phyloP scores from a whole-genome alignment of 2,797 vertebrate species.

The Chelon auratus region DNA sequence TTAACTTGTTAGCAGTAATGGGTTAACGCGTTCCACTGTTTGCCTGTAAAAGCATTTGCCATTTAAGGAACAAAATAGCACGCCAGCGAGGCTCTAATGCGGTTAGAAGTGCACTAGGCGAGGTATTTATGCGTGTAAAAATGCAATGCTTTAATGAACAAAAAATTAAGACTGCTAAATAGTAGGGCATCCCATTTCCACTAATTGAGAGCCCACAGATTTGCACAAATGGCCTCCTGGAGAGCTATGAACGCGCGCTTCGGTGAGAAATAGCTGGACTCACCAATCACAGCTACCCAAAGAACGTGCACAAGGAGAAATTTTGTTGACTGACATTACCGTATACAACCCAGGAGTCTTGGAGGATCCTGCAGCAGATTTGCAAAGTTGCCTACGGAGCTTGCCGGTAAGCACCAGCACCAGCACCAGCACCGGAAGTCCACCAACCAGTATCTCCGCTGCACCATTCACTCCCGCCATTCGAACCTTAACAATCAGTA shows the following conservation, averaged over 20 bases:
- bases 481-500: not conserved
- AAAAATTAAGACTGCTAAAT: not conserved
- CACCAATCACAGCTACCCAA: not conserved
- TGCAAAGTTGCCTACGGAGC: constrained; percentile 7
- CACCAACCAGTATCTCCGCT: not conserved
- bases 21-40: not conserved
- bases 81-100: not conserved
- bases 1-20: not conserved
- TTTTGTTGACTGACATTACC: not conserved
- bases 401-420: not conserved
- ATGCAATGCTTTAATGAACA: not conserved
- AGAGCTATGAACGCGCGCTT: not conserved
- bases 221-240: not conserved
- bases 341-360: not conserved
- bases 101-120: not conserved
- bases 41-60: not conserved
- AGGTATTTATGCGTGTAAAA: not conserved
- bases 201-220: not conserved
- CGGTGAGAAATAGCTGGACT: not conserved
- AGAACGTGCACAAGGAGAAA: not conserved
- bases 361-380: not conserved
- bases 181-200: not conserved
- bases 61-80: not conserved
- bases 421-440: not conserved
- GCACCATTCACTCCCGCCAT: constrained; percentile 28